Conservation (phyloP, 2,113 vertebrate genomes). For the Caretta caretta region DNA sequence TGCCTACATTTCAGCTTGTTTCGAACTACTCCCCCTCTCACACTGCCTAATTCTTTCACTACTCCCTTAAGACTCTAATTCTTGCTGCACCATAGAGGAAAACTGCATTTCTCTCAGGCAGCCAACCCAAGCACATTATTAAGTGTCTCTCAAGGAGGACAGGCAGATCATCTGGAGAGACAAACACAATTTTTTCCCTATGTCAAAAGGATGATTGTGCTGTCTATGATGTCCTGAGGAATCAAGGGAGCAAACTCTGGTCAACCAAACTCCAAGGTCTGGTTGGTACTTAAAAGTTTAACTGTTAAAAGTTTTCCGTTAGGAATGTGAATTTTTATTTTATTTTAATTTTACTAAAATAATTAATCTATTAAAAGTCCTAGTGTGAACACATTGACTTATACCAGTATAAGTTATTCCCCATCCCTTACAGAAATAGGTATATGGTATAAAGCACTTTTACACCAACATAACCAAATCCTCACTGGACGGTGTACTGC, state of each 20-base stretch:
- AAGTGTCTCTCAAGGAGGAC: not conserved
- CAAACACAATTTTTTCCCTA: not conserved
- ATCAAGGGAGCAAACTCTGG: not conserved
- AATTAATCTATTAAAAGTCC: too few relatives aligned
- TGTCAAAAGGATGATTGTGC: not conserved
- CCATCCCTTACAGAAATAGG: too few relatives aligned
- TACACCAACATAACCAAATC: not conserved
- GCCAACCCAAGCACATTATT: not conserved
- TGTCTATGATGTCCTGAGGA: not conserved
- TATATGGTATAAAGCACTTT: not conserved
- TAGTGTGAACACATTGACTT: too few relatives aligned
- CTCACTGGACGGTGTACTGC: not conserved
- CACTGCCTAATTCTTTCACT: not conserved
- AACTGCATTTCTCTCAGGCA: not conserved
- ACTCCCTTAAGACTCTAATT: not conserved
- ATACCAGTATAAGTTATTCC: too few relatives aligned
- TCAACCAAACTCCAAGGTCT: too few relatives aligned
- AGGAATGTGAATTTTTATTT: too few relatives aligned
- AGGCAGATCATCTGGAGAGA: not conserved
- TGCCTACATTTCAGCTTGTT: not conserved
- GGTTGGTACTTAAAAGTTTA: too few relatives aligned
- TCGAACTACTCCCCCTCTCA: not conserved
- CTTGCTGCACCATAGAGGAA: rapidly evolving
- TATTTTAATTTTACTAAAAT: too few relatives aligned
- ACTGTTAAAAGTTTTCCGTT: too few relatives aligned